Base-by-base conservation (phyloP, 2,113 vertebrate genomes). In the Ellobius talpinus region DNA sequence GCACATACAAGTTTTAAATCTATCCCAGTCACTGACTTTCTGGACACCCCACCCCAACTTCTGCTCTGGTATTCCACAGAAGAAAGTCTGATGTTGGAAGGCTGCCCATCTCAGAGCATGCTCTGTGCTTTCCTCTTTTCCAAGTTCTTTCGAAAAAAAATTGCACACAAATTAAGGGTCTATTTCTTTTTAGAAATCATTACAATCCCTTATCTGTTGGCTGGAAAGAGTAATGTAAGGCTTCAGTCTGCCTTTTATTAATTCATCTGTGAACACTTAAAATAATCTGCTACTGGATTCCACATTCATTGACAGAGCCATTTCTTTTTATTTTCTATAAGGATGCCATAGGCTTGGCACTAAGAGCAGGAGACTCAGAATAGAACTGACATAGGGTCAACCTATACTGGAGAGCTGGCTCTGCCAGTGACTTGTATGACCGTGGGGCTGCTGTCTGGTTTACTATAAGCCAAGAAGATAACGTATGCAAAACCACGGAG, bases 171-270 rank as follows among this genome's bases (percentile, higher is more conserved):
- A 86, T 68, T 14, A 89, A 95, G 79, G 3, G 66, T 55, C 79
- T 96, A 78, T 36, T 84, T 36, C 94, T 96, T 95, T 95, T 77
- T 91, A 89, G 86, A 92, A 96, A 92, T 84, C 58, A 39, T 88
- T 70, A 70, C 50, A 61, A 63, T 17, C 89, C 81, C 39, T 79
- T 96, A 95, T 79, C 76, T 86, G 47, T 87, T 93, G 72, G 26
- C 19, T 4, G 6, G 0, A 73, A 24, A 90, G 29, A 23, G 1
- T 72, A 58, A n/a, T 65, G 66, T 52, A 78, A 77, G 79, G 12
- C 63, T 93, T 79, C 17, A 21, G 81, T 88, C 58, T 92, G 36
- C 23, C 36, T 58, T 95, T 74, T 50, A 52, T 77, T 61, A 63
- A 88, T 76, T 58, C 17, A 50, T 87, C 84, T 87, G 68, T 86